Conservation (phyloP, 2,888 invertebrate species). For the Thysanoteuthis rhombus region DNA sequence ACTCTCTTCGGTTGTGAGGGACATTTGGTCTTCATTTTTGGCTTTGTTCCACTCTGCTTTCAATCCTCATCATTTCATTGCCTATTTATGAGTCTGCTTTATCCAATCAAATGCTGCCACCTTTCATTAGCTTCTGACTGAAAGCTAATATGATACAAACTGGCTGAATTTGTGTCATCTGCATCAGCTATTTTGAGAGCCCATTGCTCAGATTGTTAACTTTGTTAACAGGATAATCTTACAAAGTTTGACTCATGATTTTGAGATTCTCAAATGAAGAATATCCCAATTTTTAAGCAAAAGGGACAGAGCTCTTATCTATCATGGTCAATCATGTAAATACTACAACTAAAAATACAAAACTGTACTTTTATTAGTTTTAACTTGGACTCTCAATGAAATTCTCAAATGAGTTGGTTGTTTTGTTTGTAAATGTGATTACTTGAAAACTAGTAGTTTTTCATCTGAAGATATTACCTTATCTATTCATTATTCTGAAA, state of each 20-base stretch:
- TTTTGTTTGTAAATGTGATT: no score
- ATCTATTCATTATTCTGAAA: no score
- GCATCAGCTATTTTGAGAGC: neutral
- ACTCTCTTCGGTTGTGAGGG: neutral
- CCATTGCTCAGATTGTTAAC: neutral
- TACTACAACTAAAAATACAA: no score
- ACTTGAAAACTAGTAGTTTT: no score
- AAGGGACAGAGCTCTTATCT: no score
- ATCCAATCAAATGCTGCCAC: neutral
- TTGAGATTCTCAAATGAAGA: neutral
- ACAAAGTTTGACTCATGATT: neutral
- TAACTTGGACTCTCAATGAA: no score
- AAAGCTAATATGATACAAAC: neutral
- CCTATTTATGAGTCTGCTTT: neutral
- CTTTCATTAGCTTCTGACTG: neutral
- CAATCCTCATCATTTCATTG: neutral
- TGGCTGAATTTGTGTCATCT: neutral
- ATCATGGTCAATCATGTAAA: no score
- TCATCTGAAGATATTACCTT: no score
- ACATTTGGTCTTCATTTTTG: neutral
- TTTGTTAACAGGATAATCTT: neutral
- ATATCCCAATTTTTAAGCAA: no score
- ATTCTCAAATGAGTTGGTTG: no score
- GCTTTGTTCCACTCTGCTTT: neutral
- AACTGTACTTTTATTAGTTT: no score